Conservation (phyloP, 1,140 invertebrate genomes). For the Schlechtendalia chinensis region DNA sequence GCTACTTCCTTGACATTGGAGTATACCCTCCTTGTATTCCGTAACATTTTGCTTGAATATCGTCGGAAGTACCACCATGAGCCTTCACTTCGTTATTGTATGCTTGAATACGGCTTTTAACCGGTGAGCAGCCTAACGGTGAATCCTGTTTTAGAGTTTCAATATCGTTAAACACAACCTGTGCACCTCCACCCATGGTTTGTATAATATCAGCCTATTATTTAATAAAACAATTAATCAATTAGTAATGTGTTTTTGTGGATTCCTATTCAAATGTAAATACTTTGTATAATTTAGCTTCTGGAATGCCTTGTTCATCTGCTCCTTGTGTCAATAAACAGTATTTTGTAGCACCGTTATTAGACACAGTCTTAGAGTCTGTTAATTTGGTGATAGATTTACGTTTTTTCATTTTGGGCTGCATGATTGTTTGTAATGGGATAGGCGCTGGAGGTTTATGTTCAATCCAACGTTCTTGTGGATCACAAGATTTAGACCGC, state of each 20-base stretch:
- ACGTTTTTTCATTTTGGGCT: conserved; percentile 75
- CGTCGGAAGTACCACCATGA: neutral
- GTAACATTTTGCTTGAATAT: conserved; percentile 34
- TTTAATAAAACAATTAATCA: conserved; percentile 52
- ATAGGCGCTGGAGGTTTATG: conserved; percentile 75
- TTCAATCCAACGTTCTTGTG: conserved; percentile 79
- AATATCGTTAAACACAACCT: conserved; percentile 93
- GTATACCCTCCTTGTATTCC: conserved; percentile 32
- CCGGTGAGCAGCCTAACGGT: conserved; percentile 59
- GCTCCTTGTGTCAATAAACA: conserved; percentile 87
- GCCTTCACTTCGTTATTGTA: conserved; percentile 46
- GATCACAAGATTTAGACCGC: conserved; percentile 72
- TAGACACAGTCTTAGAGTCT: conserved; percentile 68
- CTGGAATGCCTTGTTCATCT: conserved; percentile 86
- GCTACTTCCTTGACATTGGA: conserved; percentile 19
- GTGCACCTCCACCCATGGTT: conserved; percentile 87
- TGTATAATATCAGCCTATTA: conserved; percentile 85
- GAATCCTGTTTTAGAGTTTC: conserved; percentile 85
- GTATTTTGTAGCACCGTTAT: conserved; percentile 80
- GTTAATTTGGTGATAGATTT: conserved; percentile 80
- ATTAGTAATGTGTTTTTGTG: neutral
- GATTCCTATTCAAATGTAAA: neutral
- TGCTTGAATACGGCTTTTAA: conserved; percentile 47
- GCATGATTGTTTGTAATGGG: conserved; percentile 80
- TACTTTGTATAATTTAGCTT: conserved; percentile 89